Evolutionary conservation across 2,113 vertebrate species (phyloP), one percentile per base, ranked within the genome.

Genomic region (Menidia beryllina): DNA sequence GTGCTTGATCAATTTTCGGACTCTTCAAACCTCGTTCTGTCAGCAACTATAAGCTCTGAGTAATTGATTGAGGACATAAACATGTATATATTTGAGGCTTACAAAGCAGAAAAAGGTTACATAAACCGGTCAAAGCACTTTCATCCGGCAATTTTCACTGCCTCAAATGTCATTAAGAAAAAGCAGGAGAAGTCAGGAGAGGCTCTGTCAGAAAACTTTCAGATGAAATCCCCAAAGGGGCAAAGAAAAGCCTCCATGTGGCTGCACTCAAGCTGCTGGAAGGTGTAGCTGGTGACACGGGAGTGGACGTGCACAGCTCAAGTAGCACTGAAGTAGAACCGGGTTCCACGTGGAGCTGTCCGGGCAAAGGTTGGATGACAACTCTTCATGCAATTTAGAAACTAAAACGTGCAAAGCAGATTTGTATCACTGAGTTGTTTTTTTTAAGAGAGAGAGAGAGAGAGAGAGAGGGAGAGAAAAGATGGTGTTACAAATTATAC

Each of bases 131-230:
- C 65, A 69, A 69, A 69, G 65, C 21, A 8, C 27, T 38, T 38
- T 30, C 53, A 49, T 43, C 20, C 47, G 38, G 53, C 65, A 57
- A 56, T 69, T 69, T 69, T 53, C 65, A 69, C 53, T 49, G 65
- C 49, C 65, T 55, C 17, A 48, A 57, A 57, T 30, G 43, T 57
- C 65, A 53, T 71, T 71, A 72, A 47, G 50, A 72, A 47, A 54
- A 47, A 45, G n/a, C 58, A 24, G 3, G 36, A 59, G 30, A 49
- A 21, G 54, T 45, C 15, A 45, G 51, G 39, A 56, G 25, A 59
- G 57, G 23, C 64, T 50, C 14, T 72, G 21, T 25, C 43, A 59
- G 48, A 74, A 66, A 52, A 53, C 50, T 12, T 74, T 52, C 62
- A 66, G 62, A 75, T 48, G 34, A 45, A 67, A 47, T 38, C 24